Conservation (phyloP, 2,888 invertebrate genomes). For the Calliphora vomitoria region DNA sequence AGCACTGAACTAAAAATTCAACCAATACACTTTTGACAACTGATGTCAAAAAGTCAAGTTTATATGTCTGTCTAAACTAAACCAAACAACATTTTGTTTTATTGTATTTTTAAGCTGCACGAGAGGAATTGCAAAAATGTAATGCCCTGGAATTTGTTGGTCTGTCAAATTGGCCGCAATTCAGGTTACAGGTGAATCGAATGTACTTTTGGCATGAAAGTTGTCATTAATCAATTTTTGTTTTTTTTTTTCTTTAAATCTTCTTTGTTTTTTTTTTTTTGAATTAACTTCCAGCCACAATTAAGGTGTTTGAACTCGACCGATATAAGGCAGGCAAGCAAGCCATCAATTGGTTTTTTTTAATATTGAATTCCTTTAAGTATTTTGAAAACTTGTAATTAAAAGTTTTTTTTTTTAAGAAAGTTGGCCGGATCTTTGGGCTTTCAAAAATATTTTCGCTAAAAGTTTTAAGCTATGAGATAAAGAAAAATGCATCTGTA, state of each 20-base stretch:
- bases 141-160: not conserved
- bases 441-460: too few relatives aligned
- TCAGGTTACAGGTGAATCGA: slow-evolving; percentile 29
- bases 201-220: slow-evolving; percentile 4
- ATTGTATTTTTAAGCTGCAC: not conserved
- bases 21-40: slow-evolving; percentile 25
- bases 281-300: slow-evolving; percentile 47
- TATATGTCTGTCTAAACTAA: not conserved
- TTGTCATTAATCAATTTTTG: slow-evolving; percentile 56
- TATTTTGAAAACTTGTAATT: not conserved
- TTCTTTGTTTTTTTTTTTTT: slow-evolving; percentile 22
- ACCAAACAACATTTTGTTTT: not conserved
- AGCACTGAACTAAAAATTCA: not conserved
- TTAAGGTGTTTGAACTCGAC: slow-evolving; percentile 42
- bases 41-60: not conserved
- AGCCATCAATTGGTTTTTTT: not conserved
- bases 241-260: not conserved
- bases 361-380: not conserved
- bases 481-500: too few relatives aligned
- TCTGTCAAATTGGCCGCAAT: not conserved
- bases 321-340: not conserved
- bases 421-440: too few relatives aligned
- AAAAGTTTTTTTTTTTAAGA: too few relatives aligned
- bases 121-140: not conserved
- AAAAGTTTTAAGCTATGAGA: too few relatives aligned